Evolutionary conservation across 2,797 vertebrate genomes (phyloP).

Genomic region (Catamblyrhynchus diadema): DNA sequence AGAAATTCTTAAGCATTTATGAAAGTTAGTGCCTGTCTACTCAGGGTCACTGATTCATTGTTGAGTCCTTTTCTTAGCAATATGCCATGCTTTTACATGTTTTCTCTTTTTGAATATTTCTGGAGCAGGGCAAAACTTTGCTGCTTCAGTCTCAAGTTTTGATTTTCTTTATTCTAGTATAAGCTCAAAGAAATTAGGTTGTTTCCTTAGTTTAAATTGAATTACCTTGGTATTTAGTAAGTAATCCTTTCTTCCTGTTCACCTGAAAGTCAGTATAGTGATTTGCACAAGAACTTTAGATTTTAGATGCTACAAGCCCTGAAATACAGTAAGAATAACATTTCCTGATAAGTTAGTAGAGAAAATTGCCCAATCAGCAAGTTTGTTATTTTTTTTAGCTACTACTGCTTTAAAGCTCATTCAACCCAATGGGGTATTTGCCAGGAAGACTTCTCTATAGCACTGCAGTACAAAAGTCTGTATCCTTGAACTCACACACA

Average conservation of each 20-base stretch:
- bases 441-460: neutral
- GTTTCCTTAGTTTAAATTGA: neutral
- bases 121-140: neutral
- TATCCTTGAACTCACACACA: neutral
- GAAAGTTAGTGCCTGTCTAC: neutral
- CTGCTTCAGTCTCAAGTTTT: neutral
- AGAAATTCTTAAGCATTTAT: neutral
- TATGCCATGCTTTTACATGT: neutral
- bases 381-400: neutral
- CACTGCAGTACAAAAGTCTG: neutral
- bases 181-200: neutral
- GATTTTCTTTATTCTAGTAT: neutral
- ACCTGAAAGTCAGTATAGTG: neutral
- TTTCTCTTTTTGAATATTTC: neutral
- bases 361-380: neutral
- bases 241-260: neutral
- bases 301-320: neutral
- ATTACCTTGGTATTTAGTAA: neutral
- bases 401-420: neutral
- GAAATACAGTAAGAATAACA: neutral
- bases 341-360: neutral
- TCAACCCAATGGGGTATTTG: rapidly evolving
- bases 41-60: neutral
- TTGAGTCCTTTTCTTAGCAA: neutral
- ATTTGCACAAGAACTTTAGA: neutral